Conservation (phyloP, 2,888 invertebrate genomes). For the Platynereis dumerilii region DNA sequence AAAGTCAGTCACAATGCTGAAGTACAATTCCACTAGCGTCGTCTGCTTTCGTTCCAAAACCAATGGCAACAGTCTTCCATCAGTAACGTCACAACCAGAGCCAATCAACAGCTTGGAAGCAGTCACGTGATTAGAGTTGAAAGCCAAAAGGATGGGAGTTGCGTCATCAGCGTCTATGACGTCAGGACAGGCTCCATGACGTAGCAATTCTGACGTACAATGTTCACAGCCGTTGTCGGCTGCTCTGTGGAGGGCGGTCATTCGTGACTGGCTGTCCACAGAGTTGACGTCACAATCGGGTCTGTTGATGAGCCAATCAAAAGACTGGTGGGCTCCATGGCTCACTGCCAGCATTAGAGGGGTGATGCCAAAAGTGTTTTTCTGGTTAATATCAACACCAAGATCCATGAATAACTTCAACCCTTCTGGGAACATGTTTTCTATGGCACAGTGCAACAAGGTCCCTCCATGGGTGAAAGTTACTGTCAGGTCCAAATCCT, state of each 20-base stretch:
- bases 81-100: neutral
- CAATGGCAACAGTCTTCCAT: neutral
- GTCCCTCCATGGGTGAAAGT: constrained; percentile 5
- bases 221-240: constrained; percentile 16
- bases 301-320: constrained; percentile 1
- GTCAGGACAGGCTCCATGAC: constrained; percentile 14
- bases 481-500: too few relatives aligned
- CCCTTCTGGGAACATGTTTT: constrained; percentile 1
- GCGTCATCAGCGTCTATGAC: constrained; percentile 17
- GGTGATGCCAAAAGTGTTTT: constrained; percentile 4
- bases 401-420: constrained; percentile 2
- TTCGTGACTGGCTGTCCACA: constrained; percentile 17
- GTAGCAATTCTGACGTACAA: constrained; percentile 7
- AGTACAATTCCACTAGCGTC: neutral
- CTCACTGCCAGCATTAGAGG: constrained; percentile 23
- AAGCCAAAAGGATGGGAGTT: constrained; percentile 21
- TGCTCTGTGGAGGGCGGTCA: constrained; percentile 25
- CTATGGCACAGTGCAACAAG: constrained; percentile 9
- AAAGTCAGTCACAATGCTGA: neutral
- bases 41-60: neutral
- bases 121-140: constrained; percentile 18
- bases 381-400: constrained; percentile 6
- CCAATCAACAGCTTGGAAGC: neutral
- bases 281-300: constrained; percentile 3
- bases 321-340: constrained; percentile 8